Conservation (phyloP, 2,888 invertebrate genomes). For the Drosophila nr. perissopoda region DNA sequence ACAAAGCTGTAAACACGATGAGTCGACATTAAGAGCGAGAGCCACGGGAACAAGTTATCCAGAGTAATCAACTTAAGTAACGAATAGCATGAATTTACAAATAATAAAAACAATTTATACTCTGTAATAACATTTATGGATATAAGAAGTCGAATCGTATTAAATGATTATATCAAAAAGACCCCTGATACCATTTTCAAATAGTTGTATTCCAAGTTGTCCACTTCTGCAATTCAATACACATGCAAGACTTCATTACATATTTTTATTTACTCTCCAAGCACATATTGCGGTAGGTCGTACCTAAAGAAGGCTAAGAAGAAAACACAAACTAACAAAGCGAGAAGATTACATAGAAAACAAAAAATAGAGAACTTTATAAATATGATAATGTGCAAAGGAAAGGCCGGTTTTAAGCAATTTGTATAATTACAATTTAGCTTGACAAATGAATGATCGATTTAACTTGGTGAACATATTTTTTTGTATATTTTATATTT, state of each 20-base stretch:
- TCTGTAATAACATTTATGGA: background rate
- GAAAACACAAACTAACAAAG: background rate
- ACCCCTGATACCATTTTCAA: background rate
- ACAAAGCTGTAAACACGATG: conserved; percentile 32
- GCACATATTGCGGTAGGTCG: background rate
- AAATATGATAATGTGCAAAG: background rate
- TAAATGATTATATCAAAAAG: background rate
- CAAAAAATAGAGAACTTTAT: background rate
- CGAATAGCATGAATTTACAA: background rate
- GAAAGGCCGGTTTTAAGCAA: background rate
- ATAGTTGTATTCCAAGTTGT: background rate
- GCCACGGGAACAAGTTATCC: background rate
- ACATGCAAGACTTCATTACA: background rate
- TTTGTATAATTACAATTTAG: background rate
- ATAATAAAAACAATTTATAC: background rate
- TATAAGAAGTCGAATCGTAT: background rate
- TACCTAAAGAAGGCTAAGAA: background rate
- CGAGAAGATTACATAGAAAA: background rate
- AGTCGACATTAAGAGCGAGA: conserved; percentile 30
- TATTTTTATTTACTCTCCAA: background rate
- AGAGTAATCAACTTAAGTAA: background rate
- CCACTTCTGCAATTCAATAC: background rate
- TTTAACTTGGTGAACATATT: background rate
- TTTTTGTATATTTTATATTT: background rate
- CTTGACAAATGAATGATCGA: background rate